phyloP scores from a whole-genome alignment of 2,113 vertebrate species.

The Burhinus bistriatus region DNA sequence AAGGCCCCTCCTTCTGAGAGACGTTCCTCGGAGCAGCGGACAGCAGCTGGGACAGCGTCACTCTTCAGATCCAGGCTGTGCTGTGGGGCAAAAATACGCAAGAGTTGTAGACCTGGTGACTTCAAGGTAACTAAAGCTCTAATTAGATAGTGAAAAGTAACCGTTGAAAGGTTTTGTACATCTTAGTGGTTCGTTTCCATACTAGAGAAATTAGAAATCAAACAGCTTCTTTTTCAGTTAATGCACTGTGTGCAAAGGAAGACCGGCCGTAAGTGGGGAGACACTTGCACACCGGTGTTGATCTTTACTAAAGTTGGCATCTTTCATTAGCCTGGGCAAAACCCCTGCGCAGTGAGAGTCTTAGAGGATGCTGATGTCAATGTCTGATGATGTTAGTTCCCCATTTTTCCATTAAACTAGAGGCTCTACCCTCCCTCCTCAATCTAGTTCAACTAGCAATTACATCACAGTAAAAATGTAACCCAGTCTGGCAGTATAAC shows the following conservation, averaged over 20 bases:
- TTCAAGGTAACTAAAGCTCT: not conserved
- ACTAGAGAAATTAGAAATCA: not conserved
- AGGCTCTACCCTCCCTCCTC: not conserved
- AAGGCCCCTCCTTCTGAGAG: constrained; percentile 86
- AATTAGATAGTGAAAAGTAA: not conserved
- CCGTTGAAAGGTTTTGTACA: not conserved
- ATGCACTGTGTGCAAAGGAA: not conserved
- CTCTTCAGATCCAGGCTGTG: constrained; percentile 81
- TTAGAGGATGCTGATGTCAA: not conserved
- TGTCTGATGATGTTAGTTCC: not conserved
- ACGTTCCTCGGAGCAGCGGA: constrained; percentile 90
- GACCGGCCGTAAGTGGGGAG: not conserved
- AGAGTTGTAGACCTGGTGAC: rapidly evolving
- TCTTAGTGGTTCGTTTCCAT: not conserved
- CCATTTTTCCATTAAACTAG: not conserved
- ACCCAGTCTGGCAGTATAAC: not conserved
- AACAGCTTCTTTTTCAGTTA: not conserved
- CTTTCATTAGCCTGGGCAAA: not conserved
- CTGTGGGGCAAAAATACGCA: constrained; percentile 37
- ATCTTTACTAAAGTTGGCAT: not conserved
- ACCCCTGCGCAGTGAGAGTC: not conserved
- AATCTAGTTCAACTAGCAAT: not conserved
- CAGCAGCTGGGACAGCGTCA: constrained; percentile 63
- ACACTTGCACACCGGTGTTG: not conserved
- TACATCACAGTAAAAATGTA: not conserved